phyloP scores from a whole-genome alignment of 2,113 vertebrate species.

The Petroica traversi region DNA sequence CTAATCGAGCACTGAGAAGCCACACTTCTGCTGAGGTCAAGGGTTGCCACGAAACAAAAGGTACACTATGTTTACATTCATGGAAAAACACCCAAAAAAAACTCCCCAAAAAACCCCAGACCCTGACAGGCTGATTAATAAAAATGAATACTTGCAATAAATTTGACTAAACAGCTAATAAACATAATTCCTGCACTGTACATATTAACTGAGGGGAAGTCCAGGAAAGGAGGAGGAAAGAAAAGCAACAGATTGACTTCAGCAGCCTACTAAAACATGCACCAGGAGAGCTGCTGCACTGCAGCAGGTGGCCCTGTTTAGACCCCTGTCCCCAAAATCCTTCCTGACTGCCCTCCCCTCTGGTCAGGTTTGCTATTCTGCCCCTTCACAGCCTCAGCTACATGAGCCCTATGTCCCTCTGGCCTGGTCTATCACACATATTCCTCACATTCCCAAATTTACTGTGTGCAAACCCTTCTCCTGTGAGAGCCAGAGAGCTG shows the following conservation, averaged over 20 bases:
- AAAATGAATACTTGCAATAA: neutral
- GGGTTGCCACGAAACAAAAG: neutral
- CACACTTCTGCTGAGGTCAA: neutral
- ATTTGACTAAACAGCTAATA: neutral
- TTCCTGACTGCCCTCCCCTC: neutral
- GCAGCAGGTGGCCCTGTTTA: neutral
- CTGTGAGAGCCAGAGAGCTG: neutral
- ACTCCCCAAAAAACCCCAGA: neutral
- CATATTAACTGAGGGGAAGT: neutral
- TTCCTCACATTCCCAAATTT: neutral
- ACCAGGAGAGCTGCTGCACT: neutral
- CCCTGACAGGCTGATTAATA: neutral
- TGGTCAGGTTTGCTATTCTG: neutral
- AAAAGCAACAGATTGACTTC: neutral
- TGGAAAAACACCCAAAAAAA: neutral
- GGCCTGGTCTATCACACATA: neutral
- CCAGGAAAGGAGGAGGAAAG: neutral
- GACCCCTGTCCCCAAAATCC: neutral
- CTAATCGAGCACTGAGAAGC: neutral
- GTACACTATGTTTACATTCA: neutral
- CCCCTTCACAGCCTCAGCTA: neutral
- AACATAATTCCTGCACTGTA: neutral
- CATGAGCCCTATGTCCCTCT: rapidly evolving
- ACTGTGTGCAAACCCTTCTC: neutral
- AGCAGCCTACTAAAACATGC: rapidly evolving